Evolutionary conservation across 2,888 invertebrate species (phyloP), one percentile per base, ranked within the genome.

Genomic region (Dastarcus helophoroides): DNA sequence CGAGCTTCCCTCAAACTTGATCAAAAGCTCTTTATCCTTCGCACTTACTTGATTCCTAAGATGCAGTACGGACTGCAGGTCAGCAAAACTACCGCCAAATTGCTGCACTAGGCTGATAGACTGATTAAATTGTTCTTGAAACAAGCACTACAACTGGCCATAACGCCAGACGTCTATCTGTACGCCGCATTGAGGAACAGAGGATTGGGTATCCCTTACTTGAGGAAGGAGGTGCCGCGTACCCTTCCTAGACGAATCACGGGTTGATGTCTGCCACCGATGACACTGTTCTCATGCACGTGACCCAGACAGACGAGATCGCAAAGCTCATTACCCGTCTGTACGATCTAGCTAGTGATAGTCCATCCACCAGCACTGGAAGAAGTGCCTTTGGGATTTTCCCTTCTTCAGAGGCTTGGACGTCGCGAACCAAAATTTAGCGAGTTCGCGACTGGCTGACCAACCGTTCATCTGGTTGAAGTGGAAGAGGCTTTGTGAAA

Each of bases 401-500:
- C 28, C 8, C 14, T 32, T 29, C 6, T 28, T 28, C 3, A 14
- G 14, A 4, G 28, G 32, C 5, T 14, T n/a, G 3, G 6, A 31
- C 9, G 12, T 12, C 2, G 4, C 17, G 1, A 16, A 21, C 12
- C 8, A 27, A n/a, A 3, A 7, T 2, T 14, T 23, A 2, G 14
- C 32, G 2, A 22, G 16, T 3, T 3, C 11, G 4, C 14, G 11
- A 6, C 22, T 32, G 2, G 8, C 17, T 8, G 3, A 26, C 5
- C 32, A 26, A 2, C 27, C 32, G 2, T 5, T 7, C 2, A 15
- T 14, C 5, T 32, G 26, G 37, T 15, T 50, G 44, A 45, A 33
- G 35, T 2, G 44, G 47, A 0, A 9, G 32, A 2, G 46, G 48
- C 15, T 48, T 31, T 26, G 40, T 48, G 2, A 29, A 29, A 5